A percentile compares a stretch with the other conserved stretches of the same genome.
phyloP scores from a whole-genome alignment of 2,797 vertebrate genomes.

The Poecilia velifera region DNA sequence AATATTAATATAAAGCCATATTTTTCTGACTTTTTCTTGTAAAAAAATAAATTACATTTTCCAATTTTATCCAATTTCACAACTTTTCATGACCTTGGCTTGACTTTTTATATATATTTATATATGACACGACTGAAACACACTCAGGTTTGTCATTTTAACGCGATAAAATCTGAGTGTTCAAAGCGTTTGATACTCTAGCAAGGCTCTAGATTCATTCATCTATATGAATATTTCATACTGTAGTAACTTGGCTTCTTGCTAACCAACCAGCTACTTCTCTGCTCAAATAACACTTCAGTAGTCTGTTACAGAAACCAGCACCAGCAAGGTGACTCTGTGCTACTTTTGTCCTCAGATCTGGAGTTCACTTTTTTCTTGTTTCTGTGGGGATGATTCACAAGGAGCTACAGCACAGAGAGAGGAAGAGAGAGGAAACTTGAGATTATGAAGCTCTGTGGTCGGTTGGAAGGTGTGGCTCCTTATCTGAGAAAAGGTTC shows the following conservation, averaged over 20 bases:
- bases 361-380: constrained; percentile 10
- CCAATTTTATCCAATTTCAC: background rate
- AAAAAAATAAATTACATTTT: background rate
- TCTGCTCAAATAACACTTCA: constrained; percentile 37
- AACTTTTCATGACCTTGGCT: background rate
- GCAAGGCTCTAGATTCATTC: background rate
- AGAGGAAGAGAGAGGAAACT: constrained; percentile 15
- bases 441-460: constrained; percentile 31
- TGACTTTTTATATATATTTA: background rate
- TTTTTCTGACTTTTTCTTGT: background rate
- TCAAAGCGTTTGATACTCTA: background rate
- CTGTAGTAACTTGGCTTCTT: constrained; percentile 35
- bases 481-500: constrained; percentile 53
- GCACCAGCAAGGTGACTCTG: constrained; percentile 34
- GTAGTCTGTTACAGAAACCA: constrained; percentile 24
- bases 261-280: constrained; percentile 59
- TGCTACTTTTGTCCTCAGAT: constrained; percentile 27
- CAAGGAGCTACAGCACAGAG: constrained; percentile 15
- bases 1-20: background rate
- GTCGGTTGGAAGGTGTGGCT: constrained; percentile 35
- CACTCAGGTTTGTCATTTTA: background rate
- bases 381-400: constrained; percentile 27
- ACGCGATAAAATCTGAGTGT: background rate
- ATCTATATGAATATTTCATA: constrained; percentile 32
- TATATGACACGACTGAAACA: background rate